Percentiles rank a stretch among this genome's conserved stretches.
Conservation (phyloP, 2,797 vertebrate genomes). For the Protonibea diacanthus region DNA sequence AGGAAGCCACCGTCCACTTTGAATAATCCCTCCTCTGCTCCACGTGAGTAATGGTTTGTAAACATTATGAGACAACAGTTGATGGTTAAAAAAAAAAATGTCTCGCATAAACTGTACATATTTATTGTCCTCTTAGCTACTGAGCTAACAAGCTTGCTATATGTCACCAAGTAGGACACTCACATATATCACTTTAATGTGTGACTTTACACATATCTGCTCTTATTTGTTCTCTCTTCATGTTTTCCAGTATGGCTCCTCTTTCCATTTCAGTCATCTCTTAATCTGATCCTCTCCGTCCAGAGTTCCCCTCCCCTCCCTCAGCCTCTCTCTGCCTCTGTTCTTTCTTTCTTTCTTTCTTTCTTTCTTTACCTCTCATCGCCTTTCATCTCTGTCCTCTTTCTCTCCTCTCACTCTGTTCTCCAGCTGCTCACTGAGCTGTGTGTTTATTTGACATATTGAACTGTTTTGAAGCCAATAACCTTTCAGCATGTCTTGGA, state of each 20-base stretch:
- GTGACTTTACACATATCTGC: not conserved
- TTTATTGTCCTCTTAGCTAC: not conserved
- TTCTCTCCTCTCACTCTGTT: constrained; percentile 44
- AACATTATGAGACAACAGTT: not conserved
- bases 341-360: constrained; percentile 27
- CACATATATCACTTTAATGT: not conserved
- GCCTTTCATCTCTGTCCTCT: constrained; percentile 51
- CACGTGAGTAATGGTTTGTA: not conserved
- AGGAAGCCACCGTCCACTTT: not conserved
- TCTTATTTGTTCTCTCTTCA: not conserved
- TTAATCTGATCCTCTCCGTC: not conserved
- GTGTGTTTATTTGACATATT: constrained; percentile 80
- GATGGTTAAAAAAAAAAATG: not conserved
- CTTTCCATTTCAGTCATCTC: not conserved
- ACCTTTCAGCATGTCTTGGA: constrained; percentile 67
- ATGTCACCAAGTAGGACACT: not conserved
- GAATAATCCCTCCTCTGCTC: not conserved
- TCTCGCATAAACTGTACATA: not conserved
- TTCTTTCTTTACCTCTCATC: constrained; percentile 17
- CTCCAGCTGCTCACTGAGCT: constrained; percentile 68
- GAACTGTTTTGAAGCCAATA: constrained; percentile 75
- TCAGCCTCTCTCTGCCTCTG: not conserved
- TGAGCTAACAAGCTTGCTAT: not conserved
- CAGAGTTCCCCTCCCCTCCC: no score
- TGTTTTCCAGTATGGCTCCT: not conserved